phyloP scores from a whole-genome alignment of 2,888 invertebrate genomes.

The Ornithoptera priamus region DNA sequence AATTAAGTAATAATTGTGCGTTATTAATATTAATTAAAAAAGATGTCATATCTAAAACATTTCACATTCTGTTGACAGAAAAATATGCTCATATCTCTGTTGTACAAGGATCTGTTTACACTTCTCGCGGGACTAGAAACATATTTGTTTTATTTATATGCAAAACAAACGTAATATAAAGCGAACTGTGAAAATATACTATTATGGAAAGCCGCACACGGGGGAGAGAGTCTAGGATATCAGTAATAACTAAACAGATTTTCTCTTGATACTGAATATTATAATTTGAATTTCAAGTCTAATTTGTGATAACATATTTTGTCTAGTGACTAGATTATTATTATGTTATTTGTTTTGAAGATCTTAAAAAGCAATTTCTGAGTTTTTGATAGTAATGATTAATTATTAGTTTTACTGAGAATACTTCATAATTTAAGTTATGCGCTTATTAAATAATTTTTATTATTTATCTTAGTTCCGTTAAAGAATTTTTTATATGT shows the following conservation, averaged over 20 bases:
- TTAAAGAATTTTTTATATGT: too few relatives aligned
- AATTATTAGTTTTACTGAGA: too few relatives aligned
- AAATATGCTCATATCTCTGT: background rate
- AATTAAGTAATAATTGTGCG: too few relatives aligned
- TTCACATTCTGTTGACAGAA: background rate
- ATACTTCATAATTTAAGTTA: too few relatives aligned
- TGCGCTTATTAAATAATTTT: too few relatives aligned
- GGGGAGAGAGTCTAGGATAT: background rate
- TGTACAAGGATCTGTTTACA: constrained; percentile 7
- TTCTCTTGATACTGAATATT: background rate
- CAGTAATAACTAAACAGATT: background rate
- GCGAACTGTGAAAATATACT: constrained; percentile 13
- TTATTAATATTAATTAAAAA: too few relatives aligned
- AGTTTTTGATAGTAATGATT: too few relatives aligned
- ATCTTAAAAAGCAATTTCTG: too few relatives aligned
- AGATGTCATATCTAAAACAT: background rate
- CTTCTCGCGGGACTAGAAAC: constrained; percentile 15
- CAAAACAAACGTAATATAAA: constrained; percentile 14
- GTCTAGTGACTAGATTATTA: too few relatives aligned
- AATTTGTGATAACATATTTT: too few relatives aligned
- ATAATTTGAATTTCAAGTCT: background rate
- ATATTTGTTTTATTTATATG: constrained; percentile 24
- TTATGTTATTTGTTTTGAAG: too few relatives aligned
- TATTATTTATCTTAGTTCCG: too few relatives aligned
- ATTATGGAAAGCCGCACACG: constrained; percentile 15